These are phyloP conservation scores for Hydra vulgaris DNA, from an alignment of 30 jellyfish, hydroid and myxozoan species.

Conservation along the genomic window DNA sequence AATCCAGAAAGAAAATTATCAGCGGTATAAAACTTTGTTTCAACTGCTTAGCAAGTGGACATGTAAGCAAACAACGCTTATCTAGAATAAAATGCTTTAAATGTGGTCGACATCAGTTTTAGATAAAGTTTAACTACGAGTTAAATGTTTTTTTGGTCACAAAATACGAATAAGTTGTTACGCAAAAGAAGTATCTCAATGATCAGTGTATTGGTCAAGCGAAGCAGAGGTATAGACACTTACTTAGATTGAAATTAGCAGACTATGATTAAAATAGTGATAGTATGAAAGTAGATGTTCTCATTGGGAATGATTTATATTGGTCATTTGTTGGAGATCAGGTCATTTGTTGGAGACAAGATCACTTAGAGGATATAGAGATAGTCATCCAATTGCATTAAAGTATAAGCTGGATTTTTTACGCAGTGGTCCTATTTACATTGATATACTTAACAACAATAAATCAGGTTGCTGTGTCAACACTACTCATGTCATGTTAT, in stretches of 20 bases:
- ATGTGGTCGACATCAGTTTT: not conserved
- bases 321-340: constrained; percentile 19
- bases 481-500: not conserved
- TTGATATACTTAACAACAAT: too few relatives aligned
- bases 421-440: constrained; percentile 7
- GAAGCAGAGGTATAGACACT: not conserved
- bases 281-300: not conserved
- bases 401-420: constrained; percentile 23
- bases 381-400: constrained; percentile 19
- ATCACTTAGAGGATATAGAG: constrained; percentile 7
- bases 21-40: not conserved
- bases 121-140: not conserved
- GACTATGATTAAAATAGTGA: not conserved
- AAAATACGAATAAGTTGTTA: not conserved
- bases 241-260: not conserved
- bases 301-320: constrained; percentile 12
- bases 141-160: not conserved
- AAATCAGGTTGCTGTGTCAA: not conserved
- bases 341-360: constrained; percentile 6
- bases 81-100: not conserved
- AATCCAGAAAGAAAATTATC: constrained; percentile 1
- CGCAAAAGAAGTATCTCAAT: not conserved
- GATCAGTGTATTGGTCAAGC: not conserved
- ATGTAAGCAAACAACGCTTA: not conserved
- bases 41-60: not conserved